phyloP scores from a whole-genome alignment of 2,797 vertebrate species.

The Smutsia gigantea region DNA sequence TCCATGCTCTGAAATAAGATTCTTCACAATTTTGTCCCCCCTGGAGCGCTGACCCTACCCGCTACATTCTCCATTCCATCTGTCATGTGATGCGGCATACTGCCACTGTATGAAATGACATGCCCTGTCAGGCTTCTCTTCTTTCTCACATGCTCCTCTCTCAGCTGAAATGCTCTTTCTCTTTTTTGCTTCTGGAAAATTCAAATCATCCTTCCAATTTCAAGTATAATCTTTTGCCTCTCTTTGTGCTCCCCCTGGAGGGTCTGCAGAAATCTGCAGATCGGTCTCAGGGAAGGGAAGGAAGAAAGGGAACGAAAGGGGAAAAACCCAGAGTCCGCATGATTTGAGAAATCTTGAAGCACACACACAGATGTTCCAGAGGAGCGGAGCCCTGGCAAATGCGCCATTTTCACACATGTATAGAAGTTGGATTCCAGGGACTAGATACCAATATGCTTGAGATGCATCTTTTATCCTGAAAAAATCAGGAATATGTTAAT shows the following conservation, averaged over 20 bases:
- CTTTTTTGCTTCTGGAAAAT: background rate
- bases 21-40: accelerated
- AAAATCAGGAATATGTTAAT: background rate
- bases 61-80: accelerated
- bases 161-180: background rate
- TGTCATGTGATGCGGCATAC: accelerated
- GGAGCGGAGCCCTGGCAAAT: background rate
- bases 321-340: background rate
- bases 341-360: background rate
- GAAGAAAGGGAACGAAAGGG: background rate
- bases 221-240: background rate
- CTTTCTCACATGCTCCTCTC: background rate
- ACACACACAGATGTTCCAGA: background rate
- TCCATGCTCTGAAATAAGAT: background rate
- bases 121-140: too few species aligned
- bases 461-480: background rate
- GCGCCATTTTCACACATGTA: background rate
- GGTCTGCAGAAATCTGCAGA: background rate
- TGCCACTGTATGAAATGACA: accelerated
- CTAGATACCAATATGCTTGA: background rate
- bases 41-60: accelerated
- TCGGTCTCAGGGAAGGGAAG: background rate
- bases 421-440: background rate
- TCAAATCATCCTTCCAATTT: background rate
- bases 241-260: background rate